Evolutionary conservation across 2,113 vertebrate genomes (phyloP).

Genomic region (Cettia cetti): DNA sequence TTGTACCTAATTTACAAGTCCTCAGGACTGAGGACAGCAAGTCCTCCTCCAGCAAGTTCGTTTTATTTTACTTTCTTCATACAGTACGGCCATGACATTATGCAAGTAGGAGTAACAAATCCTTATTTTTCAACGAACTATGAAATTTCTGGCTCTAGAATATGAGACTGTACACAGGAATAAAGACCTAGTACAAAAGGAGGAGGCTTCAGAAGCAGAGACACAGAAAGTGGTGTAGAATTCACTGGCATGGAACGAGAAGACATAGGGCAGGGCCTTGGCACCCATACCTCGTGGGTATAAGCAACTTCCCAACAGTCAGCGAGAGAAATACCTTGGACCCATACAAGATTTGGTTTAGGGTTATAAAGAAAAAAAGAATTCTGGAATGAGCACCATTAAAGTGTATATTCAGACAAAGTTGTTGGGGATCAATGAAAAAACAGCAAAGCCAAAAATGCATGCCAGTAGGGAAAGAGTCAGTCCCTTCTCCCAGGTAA

Average conservation of each 20-base stretch:
- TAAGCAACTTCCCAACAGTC: background rate
- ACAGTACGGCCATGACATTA: background rate
- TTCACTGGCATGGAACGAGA: background rate
- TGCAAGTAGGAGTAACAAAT: background rate
- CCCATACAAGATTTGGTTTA: background rate
- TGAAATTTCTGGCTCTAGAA: background rate
- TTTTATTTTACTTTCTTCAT: background rate
- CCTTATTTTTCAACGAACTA: background rate
- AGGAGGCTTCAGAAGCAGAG: background rate
- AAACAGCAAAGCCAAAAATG: background rate
- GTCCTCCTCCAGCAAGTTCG: background rate
- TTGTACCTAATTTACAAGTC: background rate
- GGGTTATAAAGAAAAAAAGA: background rate
- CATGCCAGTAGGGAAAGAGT: background rate
- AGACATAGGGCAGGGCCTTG: background rate
- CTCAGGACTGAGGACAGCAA: background rate
- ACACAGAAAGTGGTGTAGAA: no score
- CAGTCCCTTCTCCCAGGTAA: background rate
- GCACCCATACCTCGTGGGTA: background rate
- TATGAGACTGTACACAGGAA: background rate
- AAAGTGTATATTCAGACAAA: background rate
- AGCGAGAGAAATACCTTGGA: background rate
- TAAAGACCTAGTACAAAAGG: background rate
- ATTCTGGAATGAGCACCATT: background rate
- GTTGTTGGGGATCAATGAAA: background rate